Percentiles rank a stretch among this genome's conserved stretches.
phyloP scores from a whole-genome alignment of 2,113 vertebrate genomes.

The Isichthys henryi region DNA sequence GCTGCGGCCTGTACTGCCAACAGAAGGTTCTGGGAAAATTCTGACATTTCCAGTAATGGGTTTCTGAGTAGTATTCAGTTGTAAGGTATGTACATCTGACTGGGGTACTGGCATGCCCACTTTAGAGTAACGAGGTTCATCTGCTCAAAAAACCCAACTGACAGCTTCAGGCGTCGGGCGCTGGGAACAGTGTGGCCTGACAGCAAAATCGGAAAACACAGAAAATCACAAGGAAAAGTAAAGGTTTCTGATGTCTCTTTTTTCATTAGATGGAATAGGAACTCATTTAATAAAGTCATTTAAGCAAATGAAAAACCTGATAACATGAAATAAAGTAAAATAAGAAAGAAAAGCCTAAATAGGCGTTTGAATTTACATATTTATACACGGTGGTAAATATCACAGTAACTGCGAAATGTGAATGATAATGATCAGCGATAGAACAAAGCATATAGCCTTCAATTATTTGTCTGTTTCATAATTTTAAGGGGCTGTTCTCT shows the following conservation, averaged over 20 bases:
- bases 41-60: neutral
- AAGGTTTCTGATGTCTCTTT: neutral
- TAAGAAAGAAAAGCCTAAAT: slow-evolving; percentile 7
- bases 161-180: neutral
- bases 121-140: neutral
- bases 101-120: neutral
- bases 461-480: slow-evolving; percentile 2
- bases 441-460: slow-evolving; percentile 5
- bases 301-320: neutral
- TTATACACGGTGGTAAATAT: neutral
- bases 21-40: neutral
- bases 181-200: neutral
- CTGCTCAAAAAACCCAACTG: neutral
- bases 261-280: neutral
- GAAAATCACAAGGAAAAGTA: neutral
- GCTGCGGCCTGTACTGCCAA: neutral
- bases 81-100: neutral
- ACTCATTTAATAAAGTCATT: neutral
- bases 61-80: neutral
- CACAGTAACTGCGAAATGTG: neutral
- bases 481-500: slow-evolving; percentile 22
- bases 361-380: neutral
- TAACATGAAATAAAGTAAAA: neutral
- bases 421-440: slow-evolving; percentile 15
- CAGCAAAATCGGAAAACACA: no score